Percentiles rank a stretch among this genome's conserved stretches.
These are phyloP conservation scores for Perizoma flavofasciatum DNA, from an alignment of 2,888 invertebrate genomes.

Conservation along the genomic window DNA sequence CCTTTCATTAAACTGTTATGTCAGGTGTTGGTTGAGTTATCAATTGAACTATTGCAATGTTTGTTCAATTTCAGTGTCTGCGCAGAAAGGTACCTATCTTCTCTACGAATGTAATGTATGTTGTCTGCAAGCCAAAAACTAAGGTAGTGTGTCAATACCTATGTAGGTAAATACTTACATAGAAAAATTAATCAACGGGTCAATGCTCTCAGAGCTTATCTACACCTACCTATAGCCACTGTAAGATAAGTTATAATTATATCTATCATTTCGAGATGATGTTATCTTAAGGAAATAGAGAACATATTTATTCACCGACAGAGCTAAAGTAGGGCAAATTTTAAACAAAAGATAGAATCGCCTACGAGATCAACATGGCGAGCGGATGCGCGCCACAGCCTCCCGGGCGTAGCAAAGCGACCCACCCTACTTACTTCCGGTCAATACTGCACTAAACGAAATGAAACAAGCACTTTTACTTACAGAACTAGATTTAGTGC, in stretches of 20 bases:
- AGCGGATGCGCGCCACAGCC: conserved; percentile 78
- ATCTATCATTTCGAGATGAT: conserved; percentile 23
- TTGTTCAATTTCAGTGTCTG: conserved; percentile 8
- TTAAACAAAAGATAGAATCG: conserved; percentile 30
- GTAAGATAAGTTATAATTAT: conserved; percentile 24
- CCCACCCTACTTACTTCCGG: conserved; percentile 68
- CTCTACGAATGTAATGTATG: neutral
- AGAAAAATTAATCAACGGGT: conserved; percentile 22
- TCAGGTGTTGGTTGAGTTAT: conserved; percentile 24
- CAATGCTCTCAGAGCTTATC: conserved; percentile 22
- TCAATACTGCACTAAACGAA: conserved; percentile 54
- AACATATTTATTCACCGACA: conserved; percentile 12
- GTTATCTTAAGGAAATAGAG: conserved; percentile 9
- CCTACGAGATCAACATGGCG: conserved; percentile 59
- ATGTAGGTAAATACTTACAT: conserved; percentile 1
- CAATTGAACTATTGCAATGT: conserved; percentile 5
- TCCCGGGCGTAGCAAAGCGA: conserved; percentile 79
- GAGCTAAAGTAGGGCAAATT: conserved; percentile 21
- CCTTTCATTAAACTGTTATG: conserved; percentile 35
- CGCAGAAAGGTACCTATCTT: too few relatives aligned
- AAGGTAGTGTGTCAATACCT: neutral
- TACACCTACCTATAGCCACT: conserved; percentile 11
- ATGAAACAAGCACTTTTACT: conserved; percentile 65
- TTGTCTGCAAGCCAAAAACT: too few relatives aligned
- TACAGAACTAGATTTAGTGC: conserved; percentile 32